Conservation (phyloP, 2,113 vertebrate species). For the Nesogale talazaci region DNA sequence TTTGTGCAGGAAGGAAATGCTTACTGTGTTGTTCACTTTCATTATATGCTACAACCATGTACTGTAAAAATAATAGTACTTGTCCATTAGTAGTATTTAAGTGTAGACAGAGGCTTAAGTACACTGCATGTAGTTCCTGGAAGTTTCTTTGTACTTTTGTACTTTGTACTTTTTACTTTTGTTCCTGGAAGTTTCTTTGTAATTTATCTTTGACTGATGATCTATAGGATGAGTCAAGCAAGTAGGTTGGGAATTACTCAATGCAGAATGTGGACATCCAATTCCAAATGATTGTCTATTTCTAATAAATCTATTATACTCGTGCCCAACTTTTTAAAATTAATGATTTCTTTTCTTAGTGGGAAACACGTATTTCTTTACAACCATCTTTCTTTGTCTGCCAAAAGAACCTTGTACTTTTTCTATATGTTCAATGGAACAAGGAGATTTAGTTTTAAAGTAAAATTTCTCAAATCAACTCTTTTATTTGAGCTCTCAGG, state of each 20-base stretch:
- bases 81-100: constrained; percentile 25
- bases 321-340: not conserved
- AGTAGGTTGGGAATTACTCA: not conserved
- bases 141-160: constrained; percentile 26
- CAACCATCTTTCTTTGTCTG: not conserved
- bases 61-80: constrained; percentile 12
- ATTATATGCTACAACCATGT: not conserved
- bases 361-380: not conserved
- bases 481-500: not conserved
- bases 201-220: constrained; percentile 44
- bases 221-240: not conserved
- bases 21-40: not conserved
- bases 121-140: not conserved
- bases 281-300: constrained; percentile 48
- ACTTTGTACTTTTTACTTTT: constrained; percentile 30
- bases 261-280: not conserved
- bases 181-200: not conserved
- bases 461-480: not conserved
- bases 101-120: not conserved
- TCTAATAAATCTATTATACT: not conserved
- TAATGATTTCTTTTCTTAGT: constrained; percentile 10
- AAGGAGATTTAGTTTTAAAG: constrained; percentile 5
- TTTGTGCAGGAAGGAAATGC: constrained; percentile 9
- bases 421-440: not conserved
- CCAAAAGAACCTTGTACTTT: not conserved